Conservation (phyloP, 2,888 invertebrate species). For the Megastigmus dorsalis region DNA sequence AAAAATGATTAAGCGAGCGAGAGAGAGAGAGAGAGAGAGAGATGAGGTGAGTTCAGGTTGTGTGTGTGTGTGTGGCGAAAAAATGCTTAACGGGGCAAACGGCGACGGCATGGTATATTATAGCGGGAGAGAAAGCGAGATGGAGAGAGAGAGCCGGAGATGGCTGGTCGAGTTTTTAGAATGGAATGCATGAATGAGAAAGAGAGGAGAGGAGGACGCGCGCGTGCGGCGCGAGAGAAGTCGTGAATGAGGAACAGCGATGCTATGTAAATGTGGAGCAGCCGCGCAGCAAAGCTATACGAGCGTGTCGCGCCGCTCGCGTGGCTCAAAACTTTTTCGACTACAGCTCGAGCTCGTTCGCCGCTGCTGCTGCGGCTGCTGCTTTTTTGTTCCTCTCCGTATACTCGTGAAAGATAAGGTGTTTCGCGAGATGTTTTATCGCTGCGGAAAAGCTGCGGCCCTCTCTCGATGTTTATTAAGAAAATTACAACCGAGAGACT, state of each 20-base stretch:
- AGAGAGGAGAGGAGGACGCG: background rate
- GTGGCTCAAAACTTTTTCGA: background rate
- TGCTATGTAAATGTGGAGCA: constrained; percentile 32
- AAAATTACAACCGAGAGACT: too few species aligned
- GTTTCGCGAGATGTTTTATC: background rate
- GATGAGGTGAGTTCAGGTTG: constrained; percentile 20
- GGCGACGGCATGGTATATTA: too few species aligned
- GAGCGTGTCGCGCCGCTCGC: background rate
- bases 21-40: constrained; percentile 18
- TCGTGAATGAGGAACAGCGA: constrained; percentile 29
- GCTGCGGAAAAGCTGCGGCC: too few species aligned
- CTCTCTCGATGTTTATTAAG: too few species aligned
- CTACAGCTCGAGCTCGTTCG: too few species aligned
- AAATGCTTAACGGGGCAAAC: constrained; percentile 3
- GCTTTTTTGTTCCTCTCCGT: background rate
- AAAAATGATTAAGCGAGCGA: constrained; percentile 39
- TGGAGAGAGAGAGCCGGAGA: background rate
- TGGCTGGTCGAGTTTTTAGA: constrained; percentile 21
- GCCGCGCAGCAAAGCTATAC: too few species aligned
- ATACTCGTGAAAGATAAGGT: background rate
- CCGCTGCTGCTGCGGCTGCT: too few species aligned
- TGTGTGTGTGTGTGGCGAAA: background rate
- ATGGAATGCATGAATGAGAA: constrained; percentile 41
- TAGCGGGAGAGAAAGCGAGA: constrained; percentile 28
- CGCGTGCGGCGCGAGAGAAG: too few species aligned